phyloP scores from a whole-genome alignment of 2,888 invertebrate species.

The Idaea straminata region DNA sequence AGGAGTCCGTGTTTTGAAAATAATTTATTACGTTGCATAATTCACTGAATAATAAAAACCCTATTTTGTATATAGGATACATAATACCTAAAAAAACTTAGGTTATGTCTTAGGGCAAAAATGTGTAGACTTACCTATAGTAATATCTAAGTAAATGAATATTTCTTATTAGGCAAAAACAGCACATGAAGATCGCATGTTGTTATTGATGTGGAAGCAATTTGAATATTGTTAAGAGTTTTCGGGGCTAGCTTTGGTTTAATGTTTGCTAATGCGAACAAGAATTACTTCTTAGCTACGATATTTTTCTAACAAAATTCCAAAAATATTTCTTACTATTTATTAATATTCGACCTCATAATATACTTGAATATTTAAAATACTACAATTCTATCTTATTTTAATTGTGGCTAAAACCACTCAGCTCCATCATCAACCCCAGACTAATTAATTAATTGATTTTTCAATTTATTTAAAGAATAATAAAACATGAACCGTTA shows the following conservation, averaged over 20 bases:
- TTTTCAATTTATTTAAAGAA: too few species aligned
- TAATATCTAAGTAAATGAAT: neutral
- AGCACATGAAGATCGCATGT: neutral
- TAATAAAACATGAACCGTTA: too few species aligned
- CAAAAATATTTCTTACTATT: too few species aligned
- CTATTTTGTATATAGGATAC: neutral
- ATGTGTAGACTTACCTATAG: neutral
- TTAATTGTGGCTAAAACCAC: too few species aligned
- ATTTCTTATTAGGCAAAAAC: conserved; percentile 18
- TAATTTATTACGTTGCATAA: conserved; percentile 2
- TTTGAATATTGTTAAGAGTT: neutral
- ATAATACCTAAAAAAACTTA: neutral
- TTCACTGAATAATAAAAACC: neutral
- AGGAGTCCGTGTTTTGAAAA: conserved; percentile 14
- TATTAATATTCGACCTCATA: too few species aligned
- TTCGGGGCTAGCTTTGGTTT: neutral
- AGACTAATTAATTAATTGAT: too few species aligned
- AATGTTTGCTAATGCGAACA: too few species aligned
- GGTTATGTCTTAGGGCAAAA: neutral
- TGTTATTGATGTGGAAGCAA: neutral
- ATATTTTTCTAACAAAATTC: too few species aligned
- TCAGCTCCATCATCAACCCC: too few species aligned
- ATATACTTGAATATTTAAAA: too few species aligned
- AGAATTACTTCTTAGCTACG: too few species aligned
- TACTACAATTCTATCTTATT: too few species aligned